Percentiles rank a stretch among this genome's conserved stretches.
Evolutionary conservation across 2,888 invertebrate genomes (phyloP).

Genomic region (Iselma pallidipennis): DNA sequence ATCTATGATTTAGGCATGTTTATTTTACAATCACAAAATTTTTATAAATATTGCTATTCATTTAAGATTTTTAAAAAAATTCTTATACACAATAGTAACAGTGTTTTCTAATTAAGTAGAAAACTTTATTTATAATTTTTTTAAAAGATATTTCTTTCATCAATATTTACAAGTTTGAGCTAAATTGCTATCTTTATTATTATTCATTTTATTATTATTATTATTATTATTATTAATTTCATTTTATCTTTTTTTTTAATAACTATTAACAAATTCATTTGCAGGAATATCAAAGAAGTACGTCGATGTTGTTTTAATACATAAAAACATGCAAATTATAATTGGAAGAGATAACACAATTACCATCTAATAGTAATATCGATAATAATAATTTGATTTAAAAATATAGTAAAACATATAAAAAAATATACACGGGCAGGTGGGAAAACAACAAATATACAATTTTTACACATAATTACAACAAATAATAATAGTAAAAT

Average conservation of each 20-base stretch:
- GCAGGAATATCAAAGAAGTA: slow-evolving; percentile 1
- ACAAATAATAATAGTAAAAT: slow-evolving; percentile 19
- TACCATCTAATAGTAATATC: slow-evolving; percentile 13
- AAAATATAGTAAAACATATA: slow-evolving; percentile 30
- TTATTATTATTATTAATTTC: slow-evolving; percentile 31
- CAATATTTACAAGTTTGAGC: slow-evolving; percentile 55
- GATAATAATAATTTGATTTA: slow-evolving; percentile 18
- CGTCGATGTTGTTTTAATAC: slow-evolving; percentile 16
- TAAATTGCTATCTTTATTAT: slow-evolving; percentile 40
- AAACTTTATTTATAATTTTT: no score
- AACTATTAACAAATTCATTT: slow-evolving; percentile 14
- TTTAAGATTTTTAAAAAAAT: slow-evolving; percentile 54
- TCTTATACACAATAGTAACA: slow-evolving; percentile 54
- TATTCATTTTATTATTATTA: no score
- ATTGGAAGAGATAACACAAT: slow-evolving; percentile 29
- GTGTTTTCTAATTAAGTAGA: slow-evolving; percentile 54
- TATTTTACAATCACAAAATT: slow-evolving; percentile 57
- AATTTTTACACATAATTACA: slow-evolving; percentile 39
- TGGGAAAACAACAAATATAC: slow-evolving; percentile 36
- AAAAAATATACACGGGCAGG: slow-evolving; percentile 33
- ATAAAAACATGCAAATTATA: slow-evolving; percentile 29
- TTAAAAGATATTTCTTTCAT: slow-evolving; percentile 45
- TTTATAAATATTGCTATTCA: slow-evolving; percentile 58
- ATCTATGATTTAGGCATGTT: slow-evolving; percentile 39
- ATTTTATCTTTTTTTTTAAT: slow-evolving; percentile 28